Base-by-base conservation (phyloP, 2,113 vertebrate species). In the Megaceryle torquata region DNA sequence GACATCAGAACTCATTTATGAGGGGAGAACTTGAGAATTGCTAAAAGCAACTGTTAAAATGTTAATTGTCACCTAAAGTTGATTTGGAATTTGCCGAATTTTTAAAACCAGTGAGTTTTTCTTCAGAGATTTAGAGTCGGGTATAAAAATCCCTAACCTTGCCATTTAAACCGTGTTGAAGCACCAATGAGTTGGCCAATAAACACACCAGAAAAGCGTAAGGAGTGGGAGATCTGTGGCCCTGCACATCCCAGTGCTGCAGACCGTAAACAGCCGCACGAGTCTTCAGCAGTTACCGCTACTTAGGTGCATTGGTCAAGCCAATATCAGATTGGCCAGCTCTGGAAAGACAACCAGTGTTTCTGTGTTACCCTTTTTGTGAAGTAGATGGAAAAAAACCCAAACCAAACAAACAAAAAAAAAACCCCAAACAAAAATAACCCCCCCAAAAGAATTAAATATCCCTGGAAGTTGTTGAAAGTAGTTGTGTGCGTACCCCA, bases 41-140 rank as follows among this genome's bases (percentile, higher is more conserved):
- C 80, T 96, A 92, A 95, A 95, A 97, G 93, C 95, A 96, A 95
- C 96, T 24, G 89, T 96, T 97, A 94, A 97, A 92, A 96, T 88
- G 63, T 97, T 98, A 96, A 96, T 95, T 97, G 84, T 98, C 94
- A 96, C 95, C 96, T 97, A 96, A 97, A 97, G 65, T 97, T 97
- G 94, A 96, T 96, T 97, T 92, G 95, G 96, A 95, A 97, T 97
- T 97, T 97, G 85, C 94, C 74, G 94, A 95, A 93, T 95, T 97
- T 98, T 91, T 82, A 94, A 95, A 95, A 89, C 41, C 94, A 86
- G 81, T 95, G 95, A 65, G 76, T 96, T 97, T 97, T 93, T 92
- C 90, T 92, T 96, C 82, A 51, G 64, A 97, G 82, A 93, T 97
- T 92, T 96, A 97, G 97, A 93, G 88, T 96, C 46, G 86, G 93